Conservation (phyloP, 2,888 invertebrate species). For the Piscicola geometra region DNA sequence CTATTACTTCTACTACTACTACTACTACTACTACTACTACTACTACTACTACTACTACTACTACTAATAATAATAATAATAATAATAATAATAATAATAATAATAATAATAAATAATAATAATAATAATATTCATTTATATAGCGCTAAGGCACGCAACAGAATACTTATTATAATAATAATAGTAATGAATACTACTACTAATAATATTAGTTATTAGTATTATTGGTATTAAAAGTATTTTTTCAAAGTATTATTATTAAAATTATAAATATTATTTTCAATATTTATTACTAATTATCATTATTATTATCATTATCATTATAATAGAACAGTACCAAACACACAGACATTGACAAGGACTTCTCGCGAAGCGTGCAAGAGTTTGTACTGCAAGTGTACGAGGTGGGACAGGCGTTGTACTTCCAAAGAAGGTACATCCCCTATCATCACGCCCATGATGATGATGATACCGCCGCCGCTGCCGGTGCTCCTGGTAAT, state of each 20-base stretch:
- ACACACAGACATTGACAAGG: conserved; percentile 69
- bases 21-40: background rate
- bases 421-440: conserved; percentile 57
- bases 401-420: conserved; percentile 83
- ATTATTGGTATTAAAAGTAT: too few relatives aligned
- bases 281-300: background rate
- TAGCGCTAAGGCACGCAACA: too few relatives aligned
- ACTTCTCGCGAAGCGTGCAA: conserved; percentile 85
- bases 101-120: too few relatives aligned
- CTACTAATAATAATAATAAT: background rate
- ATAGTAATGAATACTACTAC: too few relatives aligned
- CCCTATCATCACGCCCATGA: background rate
- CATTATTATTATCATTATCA: background rate
- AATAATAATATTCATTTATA: too few relatives aligned
- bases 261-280: background rate
- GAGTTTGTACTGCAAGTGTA: conserved; percentile 84
- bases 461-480: background rate
- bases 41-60: background rate
- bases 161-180: too few relatives aligned
- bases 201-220: too few relatives aligned
- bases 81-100: too few relatives aligned
- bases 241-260: background rate
- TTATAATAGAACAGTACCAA: background rate
- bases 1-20: too few relatives aligned
- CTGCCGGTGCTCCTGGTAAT: background rate